Conservation (phyloP, 2,888 invertebrate species). For the Leptinotarsa juncta region DNA sequence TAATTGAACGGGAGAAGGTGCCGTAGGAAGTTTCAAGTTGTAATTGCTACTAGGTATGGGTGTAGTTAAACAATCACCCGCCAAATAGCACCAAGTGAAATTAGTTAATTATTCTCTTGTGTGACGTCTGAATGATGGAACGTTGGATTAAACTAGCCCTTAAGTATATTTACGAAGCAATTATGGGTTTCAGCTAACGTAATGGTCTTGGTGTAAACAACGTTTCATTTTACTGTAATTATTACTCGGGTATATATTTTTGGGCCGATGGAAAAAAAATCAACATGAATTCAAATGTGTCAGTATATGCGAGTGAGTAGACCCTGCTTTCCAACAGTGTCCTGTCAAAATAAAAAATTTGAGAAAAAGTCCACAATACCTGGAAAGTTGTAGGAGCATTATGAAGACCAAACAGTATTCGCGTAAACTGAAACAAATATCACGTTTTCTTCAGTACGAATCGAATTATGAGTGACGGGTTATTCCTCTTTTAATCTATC, state of each 20-base stretch:
- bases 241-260: neutral
- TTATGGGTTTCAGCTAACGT: slow-evolving; percentile 39
- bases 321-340: too few relatives aligned
- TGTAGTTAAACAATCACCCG: slow-evolving; percentile 58
- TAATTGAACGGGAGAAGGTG: slow-evolving; percentile 55
- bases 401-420: too few relatives aligned
- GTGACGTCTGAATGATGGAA: slow-evolving; percentile 50
- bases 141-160: slow-evolving; percentile 48
- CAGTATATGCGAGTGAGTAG: too few relatives aligned
- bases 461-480: too few relatives aligned
- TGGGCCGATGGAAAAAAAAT: neutral
- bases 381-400: neutral
- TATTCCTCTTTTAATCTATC: too few relatives aligned
- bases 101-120: slow-evolving; percentile 56
- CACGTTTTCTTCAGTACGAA: too few relatives aligned
- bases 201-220: slow-evolving; percentile 24
- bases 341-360: too few relatives aligned
- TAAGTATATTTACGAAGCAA: slow-evolving; percentile 56
- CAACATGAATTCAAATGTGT: neutral
- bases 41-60: slow-evolving; percentile 55
- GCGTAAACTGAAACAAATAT: too few relatives aligned
- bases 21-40: slow-evolving; percentile 50
- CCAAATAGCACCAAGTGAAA: slow-evolving; percentile 54
- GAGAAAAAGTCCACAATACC: too few relatives aligned
- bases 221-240: neutral